Base-by-base conservation (phyloP, 2,888 invertebrate species). In the Crossocerus cetratus region DNA sequence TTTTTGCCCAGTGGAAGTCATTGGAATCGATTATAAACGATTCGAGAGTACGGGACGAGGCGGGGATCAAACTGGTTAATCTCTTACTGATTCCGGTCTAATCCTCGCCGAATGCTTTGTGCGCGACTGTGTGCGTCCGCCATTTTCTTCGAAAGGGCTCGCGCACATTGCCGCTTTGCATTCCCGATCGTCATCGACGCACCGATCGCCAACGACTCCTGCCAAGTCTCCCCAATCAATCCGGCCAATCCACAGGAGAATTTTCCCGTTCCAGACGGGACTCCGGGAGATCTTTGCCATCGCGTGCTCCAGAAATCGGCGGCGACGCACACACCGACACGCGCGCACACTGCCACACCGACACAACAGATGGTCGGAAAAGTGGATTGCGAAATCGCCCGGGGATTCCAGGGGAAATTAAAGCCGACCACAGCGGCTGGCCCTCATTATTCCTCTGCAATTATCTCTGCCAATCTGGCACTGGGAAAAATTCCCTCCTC, bases 111-210 rank as follows among this genome's bases (percentile, higher is more conserved):
- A 84, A 82, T 82, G 85, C 86, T 84, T 84, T 86, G 82, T 85
- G 80, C 82, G 79, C 78, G 83, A 83, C 32, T 32, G 84, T 83
- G 80, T 85, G 79, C 78, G 80, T 86, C 88, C 86, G 88, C 88
- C 88, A 88, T 88, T 88, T 88, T 88, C 88, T 88, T 83, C 68
- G 81, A 83, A 88, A 87, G 88, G 87, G 87, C 86, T 82, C 76
- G 80, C 75, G 5, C 80, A 76, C 81, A 83, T 81, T 84, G 76
- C 4, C 49, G 71, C 64, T 65, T 66, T 65, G 67, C 64, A 64
- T 63, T 14, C 1, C 14, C 49, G 14, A 16, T 49, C 5, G 4
- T 49, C 49, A 49, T 49, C 16, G 49, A 32, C 32, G 4, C 23
- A n/a, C 45, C n/a, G n/a, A n/a, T n/a, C n/a, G n/a, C n/a, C n/a